Conservation (phyloP, 92 coral and sea anemone genomes). For the Phenganax subtilis region DNA sequence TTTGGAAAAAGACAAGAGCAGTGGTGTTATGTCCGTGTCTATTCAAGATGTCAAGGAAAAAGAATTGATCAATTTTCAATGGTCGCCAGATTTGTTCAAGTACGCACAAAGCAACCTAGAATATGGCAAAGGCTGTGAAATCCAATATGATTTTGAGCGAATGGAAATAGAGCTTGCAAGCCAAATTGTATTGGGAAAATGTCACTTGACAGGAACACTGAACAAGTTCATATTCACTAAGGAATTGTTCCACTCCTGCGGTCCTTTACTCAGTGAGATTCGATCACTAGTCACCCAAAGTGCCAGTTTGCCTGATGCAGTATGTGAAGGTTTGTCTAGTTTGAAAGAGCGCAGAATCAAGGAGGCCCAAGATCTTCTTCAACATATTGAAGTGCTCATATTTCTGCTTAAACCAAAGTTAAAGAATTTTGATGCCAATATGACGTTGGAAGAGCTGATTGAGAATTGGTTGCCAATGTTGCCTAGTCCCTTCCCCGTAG, state of each 20-base stretch:
- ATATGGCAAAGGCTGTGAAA: slow-evolving; percentile 73
- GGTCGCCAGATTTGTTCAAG: slow-evolving; percentile 70
- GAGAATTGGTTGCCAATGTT: slow-evolving; percentile 69
- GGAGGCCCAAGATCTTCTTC: slow-evolving; percentile 72
- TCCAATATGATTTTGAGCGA: slow-evolving; percentile 64
- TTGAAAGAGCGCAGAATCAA: slow-evolving; percentile 60
- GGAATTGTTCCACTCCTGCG: slow-evolving; percentile 82
- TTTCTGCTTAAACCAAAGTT: slow-evolving; percentile 70
- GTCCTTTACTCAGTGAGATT: slow-evolving; percentile 63
- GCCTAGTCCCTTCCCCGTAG: slow-evolving; percentile 75
- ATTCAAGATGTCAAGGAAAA: slow-evolving; percentile 79
- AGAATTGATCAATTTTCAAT: slow-evolving; percentile 75
- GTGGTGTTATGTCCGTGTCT: slow-evolving; percentile 56
- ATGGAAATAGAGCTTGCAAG: slow-evolving; percentile 75
- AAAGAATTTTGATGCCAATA: slow-evolving; percentile 47
- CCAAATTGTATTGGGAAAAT: slow-evolving; percentile 63
- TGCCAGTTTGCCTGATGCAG: slow-evolving; percentile 48
- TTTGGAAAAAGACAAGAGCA: slow-evolving; percentile 50
- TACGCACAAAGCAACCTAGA: slow-evolving; percentile 72
- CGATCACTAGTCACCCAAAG: slow-evolving; percentile 62
- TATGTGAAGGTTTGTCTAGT: slow-evolving; percentile 56
- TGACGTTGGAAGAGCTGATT: slow-evolving; percentile 59
- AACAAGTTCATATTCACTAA: slow-evolving; percentile 73
- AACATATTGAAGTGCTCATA: slow-evolving; percentile 80
- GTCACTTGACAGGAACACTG: slow-evolving; percentile 57